Percentiles rank a stretch among this genome's conserved stretches.
phyloP scores from a whole-genome alignment of 2,113 vertebrate genomes.

The Conger conger region DNA sequence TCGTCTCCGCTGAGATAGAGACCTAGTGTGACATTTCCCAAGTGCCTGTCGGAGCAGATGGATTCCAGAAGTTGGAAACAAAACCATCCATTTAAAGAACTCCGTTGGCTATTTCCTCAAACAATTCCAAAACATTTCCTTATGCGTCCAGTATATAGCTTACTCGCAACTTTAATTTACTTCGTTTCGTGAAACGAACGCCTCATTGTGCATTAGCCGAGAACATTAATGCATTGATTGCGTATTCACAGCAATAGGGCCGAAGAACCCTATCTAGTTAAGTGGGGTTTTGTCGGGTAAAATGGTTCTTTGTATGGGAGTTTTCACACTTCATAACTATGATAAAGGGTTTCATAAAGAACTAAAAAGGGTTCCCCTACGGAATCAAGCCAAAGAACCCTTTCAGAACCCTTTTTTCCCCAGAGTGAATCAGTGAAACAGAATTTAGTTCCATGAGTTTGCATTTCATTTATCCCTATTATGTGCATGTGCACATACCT shows the following conservation, averaged over 20 bases:
- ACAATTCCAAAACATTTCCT: not conserved
- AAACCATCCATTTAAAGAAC: not conserved
- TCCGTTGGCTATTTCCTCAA: not conserved
- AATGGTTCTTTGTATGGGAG: too few species aligned
- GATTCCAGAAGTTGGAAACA: slow-evolving; percentile 25
- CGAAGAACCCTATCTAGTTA: too few species aligned
- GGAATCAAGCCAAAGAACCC: too few species aligned
- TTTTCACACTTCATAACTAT: too few species aligned
- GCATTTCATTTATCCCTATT: too few species aligned
- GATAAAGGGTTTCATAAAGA: too few species aligned
- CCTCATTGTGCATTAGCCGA: not conserved
- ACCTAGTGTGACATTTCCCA: slow-evolving; percentile 59
- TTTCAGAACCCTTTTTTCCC: too few species aligned
- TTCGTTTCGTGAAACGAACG: not conserved
- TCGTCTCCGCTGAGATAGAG: slow-evolving; percentile 32
- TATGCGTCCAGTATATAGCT: not conserved
- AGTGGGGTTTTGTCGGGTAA: too few species aligned
- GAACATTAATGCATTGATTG: not conserved
- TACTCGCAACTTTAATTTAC: not conserved
- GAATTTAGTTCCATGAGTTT: too few species aligned
- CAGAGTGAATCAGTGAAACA: too few species aligned
- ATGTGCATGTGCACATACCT: not conserved
- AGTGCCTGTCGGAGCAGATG: slow-evolving; percentile 38
- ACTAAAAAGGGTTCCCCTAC: too few species aligned
- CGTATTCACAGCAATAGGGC: too few species aligned